A percentile compares a stretch with the other conserved stretches of the same genome.
These are phyloP conservation scores for Masticophis lateralis DNA, from an alignment of 2,797 vertebrate species.

Conservation along the genomic window DNA sequence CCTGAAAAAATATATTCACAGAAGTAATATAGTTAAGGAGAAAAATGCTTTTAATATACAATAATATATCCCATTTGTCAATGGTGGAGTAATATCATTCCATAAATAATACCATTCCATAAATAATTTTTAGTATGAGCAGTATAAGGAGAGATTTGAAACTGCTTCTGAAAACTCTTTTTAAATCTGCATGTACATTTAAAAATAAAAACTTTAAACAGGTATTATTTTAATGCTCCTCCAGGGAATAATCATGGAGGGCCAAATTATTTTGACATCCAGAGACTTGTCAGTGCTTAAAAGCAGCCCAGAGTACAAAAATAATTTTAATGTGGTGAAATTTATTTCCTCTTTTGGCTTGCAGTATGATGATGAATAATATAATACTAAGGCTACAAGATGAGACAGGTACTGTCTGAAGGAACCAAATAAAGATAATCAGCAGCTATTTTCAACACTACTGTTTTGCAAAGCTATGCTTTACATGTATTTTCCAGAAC, in stretches of 20 bases:
- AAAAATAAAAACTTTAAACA: not conserved
- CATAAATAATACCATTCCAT: not conserved
- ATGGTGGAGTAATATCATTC: conserved; percentile 12
- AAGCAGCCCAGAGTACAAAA: conserved; percentile 18
- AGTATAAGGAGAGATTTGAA: not conserved
- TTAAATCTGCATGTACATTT: not conserved
- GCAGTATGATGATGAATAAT: not conserved
- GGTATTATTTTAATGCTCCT: conserved; percentile 23
- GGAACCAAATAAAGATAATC: conserved; percentile 21
- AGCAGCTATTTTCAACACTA: conserved; percentile 2
- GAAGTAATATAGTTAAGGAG: not conserved
- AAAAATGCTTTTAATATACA: not conserved
- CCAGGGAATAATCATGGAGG: not conserved
- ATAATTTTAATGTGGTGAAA: conserved; percentile 24
- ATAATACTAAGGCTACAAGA: conserved; percentile 18
- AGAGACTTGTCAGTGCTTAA: conserved; percentile 24
- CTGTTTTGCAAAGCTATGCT: not conserved
- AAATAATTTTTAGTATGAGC: not conserved
- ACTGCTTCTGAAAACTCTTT: not conserved
- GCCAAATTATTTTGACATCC: not conserved
- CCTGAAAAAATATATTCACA: not conserved
- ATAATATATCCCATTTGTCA: conserved; percentile 2
- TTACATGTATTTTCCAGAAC: not conserved
- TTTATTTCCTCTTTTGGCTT: conserved; percentile 19
- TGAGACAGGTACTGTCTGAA: conserved; percentile 1